Evolutionary conservation across 37 sponge, comb jelly and placozoan genomes (phyloP).

Genomic region (Beroe ovata): DNA sequence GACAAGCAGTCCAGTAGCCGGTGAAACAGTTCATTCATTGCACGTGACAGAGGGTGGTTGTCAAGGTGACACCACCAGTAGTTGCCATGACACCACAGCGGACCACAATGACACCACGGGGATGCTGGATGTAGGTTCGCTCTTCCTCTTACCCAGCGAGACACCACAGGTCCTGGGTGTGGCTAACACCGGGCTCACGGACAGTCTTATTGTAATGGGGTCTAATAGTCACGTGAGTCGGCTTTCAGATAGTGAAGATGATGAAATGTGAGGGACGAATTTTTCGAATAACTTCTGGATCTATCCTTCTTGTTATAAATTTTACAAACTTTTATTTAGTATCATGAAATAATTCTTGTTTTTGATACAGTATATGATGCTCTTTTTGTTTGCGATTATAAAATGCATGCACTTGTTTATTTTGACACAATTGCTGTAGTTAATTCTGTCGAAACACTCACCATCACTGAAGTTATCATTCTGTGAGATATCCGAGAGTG

Average conservation of each 20-base stretch:
- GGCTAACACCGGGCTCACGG: background rate
- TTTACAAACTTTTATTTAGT: no score
- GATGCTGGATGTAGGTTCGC: background rate
- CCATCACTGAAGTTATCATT: conserved; percentile 32
- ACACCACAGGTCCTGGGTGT: background rate
- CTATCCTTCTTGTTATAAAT: no score
- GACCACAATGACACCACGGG: conserved; percentile 1
- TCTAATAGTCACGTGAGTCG: conserved; percentile 23
- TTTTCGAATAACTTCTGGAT: no score
- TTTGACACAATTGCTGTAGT: no score
- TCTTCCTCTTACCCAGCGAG: background rate
- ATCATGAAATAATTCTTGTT: no score
- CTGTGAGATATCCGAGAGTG: background rate
- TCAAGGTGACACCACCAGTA: background rate
- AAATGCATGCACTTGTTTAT: no score
- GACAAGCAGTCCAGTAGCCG: conserved; percentile 1
- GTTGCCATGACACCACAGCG: background rate
- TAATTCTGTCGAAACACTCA: no score
- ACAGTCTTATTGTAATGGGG: conserved; percentile 42
- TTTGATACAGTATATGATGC: no score
- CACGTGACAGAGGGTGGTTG: background rate
- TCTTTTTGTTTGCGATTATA: no score
- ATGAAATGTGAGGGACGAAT: background rate
- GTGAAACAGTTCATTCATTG: background rate
- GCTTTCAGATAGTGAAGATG: conserved; percentile 10